Percentiles rank a stretch among this genome's conserved stretches.
Evolutionary conservation across 1,140 invertebrate species (phyloP).

Genomic region (Pseudomyrmex cubaensis): DNA sequence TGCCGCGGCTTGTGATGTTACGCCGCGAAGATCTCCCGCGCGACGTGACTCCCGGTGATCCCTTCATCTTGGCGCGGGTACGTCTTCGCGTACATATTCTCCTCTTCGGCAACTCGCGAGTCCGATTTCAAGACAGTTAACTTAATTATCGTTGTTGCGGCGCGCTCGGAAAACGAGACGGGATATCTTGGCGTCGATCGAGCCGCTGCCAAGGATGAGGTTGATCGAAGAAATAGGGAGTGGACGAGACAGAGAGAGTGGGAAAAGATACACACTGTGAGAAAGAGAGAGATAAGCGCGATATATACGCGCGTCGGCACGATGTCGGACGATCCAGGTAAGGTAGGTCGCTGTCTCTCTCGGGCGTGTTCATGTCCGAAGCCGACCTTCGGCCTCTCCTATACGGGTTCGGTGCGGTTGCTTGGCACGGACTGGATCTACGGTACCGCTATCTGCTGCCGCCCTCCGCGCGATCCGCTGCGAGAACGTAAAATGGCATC

Average conservation of each 20-base stretch:
- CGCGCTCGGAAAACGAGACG: slow-evolving; percentile 52
- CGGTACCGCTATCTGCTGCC: slow-evolving; percentile 72
- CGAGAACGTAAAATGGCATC: slow-evolving; percentile 73
- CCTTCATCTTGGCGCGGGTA: not conserved
- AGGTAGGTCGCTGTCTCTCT: slow-evolving; percentile 69
- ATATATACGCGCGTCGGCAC: slow-evolving; percentile 65
- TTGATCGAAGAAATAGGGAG: slow-evolving; percentile 29
- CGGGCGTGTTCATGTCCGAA: slow-evolving; percentile 77
- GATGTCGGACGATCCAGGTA: slow-evolving; percentile 56
- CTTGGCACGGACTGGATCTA: slow-evolving; percentile 69
- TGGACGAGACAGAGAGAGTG: slow-evolving; percentile 40
- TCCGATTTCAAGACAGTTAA: slow-evolving; percentile 71
- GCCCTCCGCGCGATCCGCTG: slow-evolving; percentile 17
- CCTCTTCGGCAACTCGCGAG: slow-evolving; percentile 39
- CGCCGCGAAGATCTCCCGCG: not conserved
- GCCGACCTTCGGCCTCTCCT: slow-evolving; percentile 75
- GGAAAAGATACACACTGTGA: not conserved
- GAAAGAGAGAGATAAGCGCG: slow-evolving; percentile 56
- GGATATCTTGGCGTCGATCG: slow-evolving; percentile 46
- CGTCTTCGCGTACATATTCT: not conserved
- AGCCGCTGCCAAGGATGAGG: slow-evolving; percentile 1
- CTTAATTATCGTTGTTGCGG: slow-evolving; percentile 68
- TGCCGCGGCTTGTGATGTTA: not conserved
- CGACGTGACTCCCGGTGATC: slow-evolving; percentile 5
- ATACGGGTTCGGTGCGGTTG: slow-evolving; percentile 64